Evolutionary conservation across 1,140 invertebrate genomes (phyloP).

Genomic region (Tenebrio molitor): DNA sequence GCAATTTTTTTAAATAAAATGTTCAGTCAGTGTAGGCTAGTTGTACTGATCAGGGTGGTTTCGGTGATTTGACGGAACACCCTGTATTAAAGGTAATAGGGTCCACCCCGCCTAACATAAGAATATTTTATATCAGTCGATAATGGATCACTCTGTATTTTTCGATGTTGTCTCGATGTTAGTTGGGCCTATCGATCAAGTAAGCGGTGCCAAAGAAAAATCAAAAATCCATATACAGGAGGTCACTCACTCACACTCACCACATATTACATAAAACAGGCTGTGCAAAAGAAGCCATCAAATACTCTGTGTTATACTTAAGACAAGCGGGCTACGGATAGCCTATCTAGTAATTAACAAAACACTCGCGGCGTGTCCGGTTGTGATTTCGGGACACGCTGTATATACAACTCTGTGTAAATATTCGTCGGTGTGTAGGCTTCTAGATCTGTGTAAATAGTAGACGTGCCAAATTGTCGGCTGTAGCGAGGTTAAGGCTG

Average conservation of each 20-base stretch:
- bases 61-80: not conserved
- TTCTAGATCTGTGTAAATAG: slow-evolving; percentile 33
- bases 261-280: slow-evolving; percentile 35
- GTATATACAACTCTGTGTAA: slow-evolving; percentile 3
- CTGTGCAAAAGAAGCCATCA: slow-evolving; percentile 48
- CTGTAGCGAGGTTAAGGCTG: no score
- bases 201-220: not conserved
- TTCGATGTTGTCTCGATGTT: no score
- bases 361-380: no score
- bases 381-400: no score
- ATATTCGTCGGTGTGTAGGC: slow-evolving; percentile 22
- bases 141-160: slow-evolving; percentile 21
- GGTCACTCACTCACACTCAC: no score
- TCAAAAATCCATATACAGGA: not conserved
- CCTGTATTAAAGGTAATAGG: slow-evolving; percentile 28
- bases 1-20: no score
- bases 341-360: slow-evolving; percentile 34
- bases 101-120: slow-evolving; percentile 26
- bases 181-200: no score
- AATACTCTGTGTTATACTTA: slow-evolving; percentile 48
- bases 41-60: no score
- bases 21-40: no score
- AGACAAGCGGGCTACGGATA: slow-evolving; percentile 13
- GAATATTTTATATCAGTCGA: no score
- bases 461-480: slow-evolving; percentile 1